Base-by-base conservation (phyloP, 2,888 invertebrate genomes). In the Leptura quadrifasciata region DNA sequence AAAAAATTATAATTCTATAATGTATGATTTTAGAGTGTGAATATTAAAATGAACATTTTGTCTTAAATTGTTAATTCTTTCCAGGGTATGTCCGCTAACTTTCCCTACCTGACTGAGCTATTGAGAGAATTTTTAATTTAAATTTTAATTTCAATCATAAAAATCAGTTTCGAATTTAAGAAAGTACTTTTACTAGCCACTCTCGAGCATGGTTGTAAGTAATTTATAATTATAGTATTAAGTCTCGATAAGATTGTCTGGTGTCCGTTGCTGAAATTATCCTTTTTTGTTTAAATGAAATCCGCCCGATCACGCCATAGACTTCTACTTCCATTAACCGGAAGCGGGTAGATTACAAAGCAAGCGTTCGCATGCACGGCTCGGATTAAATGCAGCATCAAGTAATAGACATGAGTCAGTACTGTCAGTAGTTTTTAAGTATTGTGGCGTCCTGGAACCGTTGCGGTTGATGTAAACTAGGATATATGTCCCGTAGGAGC, bases 401-500 rank as follows among this genome's bases (percentile, higher is more conserved):
- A 18, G 35, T n/a, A 58, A 15, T 21, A 39, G 47, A 60, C 58
- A 27, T 57, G 39, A 58, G 18, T 39, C 69, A 18, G 58, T 39
- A 60, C 58, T 24, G 18, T 39, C 69, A 18, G 58, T 39, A 60
- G 58, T 35, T 57, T 69, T 69, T 69, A 69, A 68, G 55, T 54
- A 27, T 20, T 20, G 17, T 24, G 68, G 55, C 55, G 17, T 68
- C 68, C 31, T 27, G 57, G 57, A 55, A 57, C 63, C 65, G 21
- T 54, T 65, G 65, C 52, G 65, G 65, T 20, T 52, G 52, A 65
- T 65, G 65, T 54, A 65, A 65, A 65, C 52, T 27, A 54, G 65
- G 54, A 65, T 65, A 39, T 35, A 65, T 60, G 68, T 76, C 76
- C 74, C 67, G 39, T 21, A 63, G 74, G 72, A 74, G 55, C 72